phyloP scores from a whole-genome alignment of 2,797 vertebrate species.

The Gadopsis bispinosus region DNA sequence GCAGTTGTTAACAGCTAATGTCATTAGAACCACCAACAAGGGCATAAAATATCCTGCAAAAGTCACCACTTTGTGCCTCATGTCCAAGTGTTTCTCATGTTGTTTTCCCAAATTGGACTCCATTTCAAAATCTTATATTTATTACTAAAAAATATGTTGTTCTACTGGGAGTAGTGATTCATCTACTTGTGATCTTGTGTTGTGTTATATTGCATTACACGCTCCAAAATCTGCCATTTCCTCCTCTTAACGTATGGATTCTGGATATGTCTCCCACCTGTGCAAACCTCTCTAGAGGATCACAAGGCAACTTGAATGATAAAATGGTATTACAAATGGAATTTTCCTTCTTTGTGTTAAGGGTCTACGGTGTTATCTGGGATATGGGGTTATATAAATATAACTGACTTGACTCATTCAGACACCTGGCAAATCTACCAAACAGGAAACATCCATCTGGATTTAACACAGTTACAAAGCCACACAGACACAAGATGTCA shows the following conservation, averaged over 20 bases:
- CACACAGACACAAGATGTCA: neutral
- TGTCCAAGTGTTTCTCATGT: neutral
- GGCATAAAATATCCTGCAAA: neutral
- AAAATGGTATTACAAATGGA: neutral
- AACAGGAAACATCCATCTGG: conserved; percentile 4
- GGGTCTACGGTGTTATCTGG: neutral
- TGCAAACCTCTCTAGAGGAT: neutral
- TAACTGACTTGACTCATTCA: conserved; percentile 1
- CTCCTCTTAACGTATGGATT: neutral
- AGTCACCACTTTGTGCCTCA: neutral
- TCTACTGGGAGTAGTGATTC: neutral
- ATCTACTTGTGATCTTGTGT: neutral
- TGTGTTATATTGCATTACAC: neutral
- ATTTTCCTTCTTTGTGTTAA: neutral
- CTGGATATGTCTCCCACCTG: neutral
- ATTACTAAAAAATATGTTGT: conserved; percentile 6
- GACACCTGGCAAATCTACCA: conserved; percentile 16
- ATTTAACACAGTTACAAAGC: conserved; percentile 2
- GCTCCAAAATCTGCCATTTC: neutral
- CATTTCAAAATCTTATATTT: neutral
- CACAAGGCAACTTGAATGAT: neutral
- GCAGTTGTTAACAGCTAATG: neutral
- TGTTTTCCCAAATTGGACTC: neutral
- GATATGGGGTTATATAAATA: neutral
- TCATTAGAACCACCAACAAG: neutral